A percentile compares a stretch with the other conserved stretches of the same genome.
Conservation (phyloP, 2,113 vertebrate genomes). For the Mesembrinibis cayennensis region DNA sequence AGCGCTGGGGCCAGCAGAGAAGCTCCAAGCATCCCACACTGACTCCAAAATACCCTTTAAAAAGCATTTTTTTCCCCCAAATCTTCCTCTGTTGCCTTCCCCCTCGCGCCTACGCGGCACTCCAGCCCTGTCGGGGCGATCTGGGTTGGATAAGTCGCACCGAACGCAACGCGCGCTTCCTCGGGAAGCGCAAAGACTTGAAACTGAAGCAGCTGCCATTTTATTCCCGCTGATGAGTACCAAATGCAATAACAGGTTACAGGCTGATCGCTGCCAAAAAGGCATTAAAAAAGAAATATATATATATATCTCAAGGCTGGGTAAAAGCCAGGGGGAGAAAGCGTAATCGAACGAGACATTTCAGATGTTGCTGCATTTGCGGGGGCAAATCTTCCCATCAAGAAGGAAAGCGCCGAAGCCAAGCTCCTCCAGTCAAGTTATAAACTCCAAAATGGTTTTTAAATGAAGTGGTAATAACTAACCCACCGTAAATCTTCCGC, state of each 20-base stretch:
- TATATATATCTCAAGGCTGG: neutral
- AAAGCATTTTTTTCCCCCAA: neutral
- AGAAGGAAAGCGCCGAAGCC: neutral
- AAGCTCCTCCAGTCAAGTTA: neutral
- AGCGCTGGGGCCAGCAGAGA: neutral
- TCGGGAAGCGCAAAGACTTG: neutral
- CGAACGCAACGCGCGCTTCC: neutral
- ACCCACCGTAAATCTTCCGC: neutral
- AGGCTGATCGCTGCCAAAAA: neutral
- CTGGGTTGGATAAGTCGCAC: neutral
- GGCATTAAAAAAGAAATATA: neutral
- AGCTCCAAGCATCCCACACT: neutral
- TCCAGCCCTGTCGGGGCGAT: neutral
- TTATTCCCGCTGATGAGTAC: neutral
- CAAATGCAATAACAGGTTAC: neutral
- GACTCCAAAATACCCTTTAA: neutral
- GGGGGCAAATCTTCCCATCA: neutral
- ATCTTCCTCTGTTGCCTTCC: neutral
- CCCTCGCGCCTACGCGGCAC: accelerated
- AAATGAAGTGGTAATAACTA: slow-evolving; percentile 20
- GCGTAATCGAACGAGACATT: neutral
- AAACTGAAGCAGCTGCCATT: neutral
- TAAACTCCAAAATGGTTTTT: neutral
- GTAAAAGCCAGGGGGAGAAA: neutral
- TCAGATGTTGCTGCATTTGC: neutral